phyloP scores from a whole-genome alignment of 1,140 invertebrate species.

The Pseudomyrmex concolor region DNA sequence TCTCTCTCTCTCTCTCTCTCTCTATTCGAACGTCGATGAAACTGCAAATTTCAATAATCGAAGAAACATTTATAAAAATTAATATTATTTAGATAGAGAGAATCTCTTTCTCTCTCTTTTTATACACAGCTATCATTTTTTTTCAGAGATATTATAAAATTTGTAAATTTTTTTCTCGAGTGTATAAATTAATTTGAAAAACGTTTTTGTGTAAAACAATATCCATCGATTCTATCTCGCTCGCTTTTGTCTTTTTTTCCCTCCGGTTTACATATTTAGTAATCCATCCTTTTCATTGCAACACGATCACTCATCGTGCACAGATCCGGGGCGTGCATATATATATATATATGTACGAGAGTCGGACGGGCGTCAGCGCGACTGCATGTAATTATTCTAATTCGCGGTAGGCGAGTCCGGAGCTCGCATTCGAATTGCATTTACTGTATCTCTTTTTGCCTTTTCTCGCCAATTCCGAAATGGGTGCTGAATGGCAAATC shows the following conservation, averaged over 20 bases:
- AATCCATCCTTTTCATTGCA: conserved; percentile 36
- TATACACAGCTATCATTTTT: too few relatives aligned
- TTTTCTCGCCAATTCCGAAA: conserved; percentile 63
- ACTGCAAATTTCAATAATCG: too few relatives aligned
- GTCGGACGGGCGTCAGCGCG: conserved; percentile 13
- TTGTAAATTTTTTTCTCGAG: not conserved
- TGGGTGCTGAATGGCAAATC: conserved; percentile 45
- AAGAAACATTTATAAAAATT: too few relatives aligned
- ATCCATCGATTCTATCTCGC: not conserved
- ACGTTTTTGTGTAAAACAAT: not conserved
- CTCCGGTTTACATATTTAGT: conserved; percentile 10
- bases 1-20: too few relatives aligned
- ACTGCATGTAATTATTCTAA: conserved; percentile 81
- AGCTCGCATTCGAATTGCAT: conserved; percentile 76
- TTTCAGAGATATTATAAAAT: too few relatives aligned
- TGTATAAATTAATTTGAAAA: not conserved
- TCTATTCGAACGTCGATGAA: not conserved
- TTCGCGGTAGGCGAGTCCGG: conserved; percentile 66
- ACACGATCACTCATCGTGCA: not conserved
- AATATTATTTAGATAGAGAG: too few relatives aligned
- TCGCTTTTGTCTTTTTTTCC: not conserved
- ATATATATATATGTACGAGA: not conserved
- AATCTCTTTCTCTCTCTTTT: too few relatives aligned
- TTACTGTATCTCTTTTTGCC: conserved; percentile 74
- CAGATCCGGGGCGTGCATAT: not conserved